Evolutionary conservation across 1,140 invertebrate genomes (phyloP).

Genomic region (Brachionus rotundiformis): DNA sequence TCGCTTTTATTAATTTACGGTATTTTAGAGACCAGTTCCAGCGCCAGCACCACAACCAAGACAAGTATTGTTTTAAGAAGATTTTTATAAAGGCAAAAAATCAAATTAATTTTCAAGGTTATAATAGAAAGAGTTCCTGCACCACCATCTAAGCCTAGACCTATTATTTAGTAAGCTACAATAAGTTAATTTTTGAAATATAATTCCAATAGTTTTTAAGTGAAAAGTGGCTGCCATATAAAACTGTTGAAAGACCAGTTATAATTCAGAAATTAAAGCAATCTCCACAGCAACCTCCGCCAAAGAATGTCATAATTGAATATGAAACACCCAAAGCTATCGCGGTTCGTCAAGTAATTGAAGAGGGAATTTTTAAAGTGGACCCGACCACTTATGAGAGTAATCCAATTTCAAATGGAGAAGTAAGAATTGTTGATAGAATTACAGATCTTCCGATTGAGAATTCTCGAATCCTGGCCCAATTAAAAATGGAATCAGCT

Average conservation of each 20-base stretch:
- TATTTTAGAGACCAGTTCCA: neutral
- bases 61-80: too few species aligned
- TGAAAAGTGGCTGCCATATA: conserved; percentile 52
- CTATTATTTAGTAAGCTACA: conserved; percentile 47
- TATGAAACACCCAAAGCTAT: conserved; percentile 50
- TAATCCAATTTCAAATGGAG: neutral
- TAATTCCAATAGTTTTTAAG: conserved; percentile 14
- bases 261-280: conserved; percentile 49
- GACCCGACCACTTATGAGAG: conserved; percentile 28
- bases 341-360: conserved; percentile 43
- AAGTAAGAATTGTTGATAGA: conserved; percentile 40
- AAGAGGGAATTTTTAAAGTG: conserved; percentile 49
- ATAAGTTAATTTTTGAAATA: neutral
- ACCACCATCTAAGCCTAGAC: conserved; percentile 47
- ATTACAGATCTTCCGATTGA: conserved; percentile 51
- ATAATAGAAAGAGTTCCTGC: conserved; percentile 46
- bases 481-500: conserved; percentile 38
- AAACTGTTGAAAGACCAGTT: conserved; percentile 23
- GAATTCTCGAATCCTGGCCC: conserved; percentile 32
- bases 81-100: too few species aligned
- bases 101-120: neutral
- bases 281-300: neutral
- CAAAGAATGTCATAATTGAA: conserved; percentile 51
- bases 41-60: conserved; percentile 30
- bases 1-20: neutral